These are phyloP conservation scores for Rhyacophila brunnea DNA, from an alignment of 1,140 invertebrate genomes.

Conservation along the genomic window DNA sequence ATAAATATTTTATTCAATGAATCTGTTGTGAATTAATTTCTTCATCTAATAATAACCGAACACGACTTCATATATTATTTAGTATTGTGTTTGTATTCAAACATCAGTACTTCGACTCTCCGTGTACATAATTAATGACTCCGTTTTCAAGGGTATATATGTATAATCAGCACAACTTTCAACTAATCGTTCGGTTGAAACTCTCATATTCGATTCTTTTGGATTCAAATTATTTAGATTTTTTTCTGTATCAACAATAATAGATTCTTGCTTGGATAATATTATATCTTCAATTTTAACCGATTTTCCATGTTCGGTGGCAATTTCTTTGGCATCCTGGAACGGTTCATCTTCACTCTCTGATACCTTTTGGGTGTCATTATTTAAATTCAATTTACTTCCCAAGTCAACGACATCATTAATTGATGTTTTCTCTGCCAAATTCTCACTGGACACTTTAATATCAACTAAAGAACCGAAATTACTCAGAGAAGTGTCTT, in stretches of 20 bases:
- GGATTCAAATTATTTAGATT: neutral
- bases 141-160: slow-evolving; percentile 24
- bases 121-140: slow-evolving; percentile 21
- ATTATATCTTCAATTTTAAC: slow-evolving; percentile 42
- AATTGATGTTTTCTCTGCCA: neutral
- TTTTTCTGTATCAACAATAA: neutral
- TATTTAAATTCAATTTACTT: neutral
- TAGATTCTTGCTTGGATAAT: neutral
- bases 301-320: slow-evolving; percentile 38
- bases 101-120: slow-evolving; percentile 50
- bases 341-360: slow-evolving; percentile 39
- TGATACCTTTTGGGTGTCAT: neutral
- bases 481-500: slow-evolving; percentile 15
- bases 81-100: slow-evolving; percentile 34
- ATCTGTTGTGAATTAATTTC: neutral
- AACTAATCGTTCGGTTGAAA: neutral
- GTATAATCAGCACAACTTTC: neutral
- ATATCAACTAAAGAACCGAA: slow-evolving; percentile 31
- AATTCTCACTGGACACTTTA: slow-evolving; percentile 5
- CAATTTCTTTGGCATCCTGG: slow-evolving; percentile 14
- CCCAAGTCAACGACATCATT: neutral
- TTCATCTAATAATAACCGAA: neutral
- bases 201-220: neutral
- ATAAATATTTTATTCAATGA: neutral
- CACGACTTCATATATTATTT: too few species aligned